Evolutionary conservation across 2,113 vertebrate species (phyloP).

Genomic region (Oplegnathus fasciatus): DNA sequence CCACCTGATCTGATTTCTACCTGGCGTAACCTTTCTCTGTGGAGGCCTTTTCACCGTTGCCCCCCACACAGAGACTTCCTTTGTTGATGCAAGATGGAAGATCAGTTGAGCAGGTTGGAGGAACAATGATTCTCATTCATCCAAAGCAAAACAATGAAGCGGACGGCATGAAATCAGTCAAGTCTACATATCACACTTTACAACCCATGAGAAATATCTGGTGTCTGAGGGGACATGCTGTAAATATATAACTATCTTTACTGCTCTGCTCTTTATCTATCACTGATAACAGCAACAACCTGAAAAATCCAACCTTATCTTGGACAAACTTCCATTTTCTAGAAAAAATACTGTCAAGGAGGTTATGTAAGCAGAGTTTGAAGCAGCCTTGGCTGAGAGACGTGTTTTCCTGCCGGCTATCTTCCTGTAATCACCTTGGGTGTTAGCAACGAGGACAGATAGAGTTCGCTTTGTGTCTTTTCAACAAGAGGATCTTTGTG

Average conservation of each 20-base stretch:
- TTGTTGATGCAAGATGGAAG: constrained; percentile 62
- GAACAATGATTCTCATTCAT: constrained; percentile 74
- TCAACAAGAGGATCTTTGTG: constrained; percentile 62
- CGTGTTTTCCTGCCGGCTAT: constrained; percentile 54
- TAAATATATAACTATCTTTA: constrained; percentile 20
- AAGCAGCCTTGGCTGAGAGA: constrained; percentile 37
- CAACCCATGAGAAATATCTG: constrained; percentile 27
- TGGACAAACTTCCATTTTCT: constrained; percentile 9
- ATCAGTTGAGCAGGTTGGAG: constrained; percentile 48
- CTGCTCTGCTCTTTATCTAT: constrained; percentile 28
- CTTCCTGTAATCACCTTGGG: constrained; percentile 62
- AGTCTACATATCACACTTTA: constrained; percentile 40
- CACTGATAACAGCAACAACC: constrained; percentile 31
- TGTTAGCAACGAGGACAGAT: constrained; percentile 45
- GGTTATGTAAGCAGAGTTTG: constrained; percentile 49
- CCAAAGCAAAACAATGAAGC: constrained; percentile 19
- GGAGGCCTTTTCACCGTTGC: constrained; percentile 28
- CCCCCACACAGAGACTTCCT: constrained; percentile 52
- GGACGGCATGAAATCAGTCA: constrained; percentile 33
- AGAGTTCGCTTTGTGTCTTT: constrained; percentile 48
- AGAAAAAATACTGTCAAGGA: constrained; percentile 28
- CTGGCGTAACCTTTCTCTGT: constrained; percentile 33
- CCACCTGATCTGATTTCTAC: constrained; percentile 64
- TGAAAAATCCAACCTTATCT: constrained; percentile 33
- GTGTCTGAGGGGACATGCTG: background rate